phyloP scores from a whole-genome alignment of 1,140 invertebrate species.

The Drosophila guanche region DNA sequence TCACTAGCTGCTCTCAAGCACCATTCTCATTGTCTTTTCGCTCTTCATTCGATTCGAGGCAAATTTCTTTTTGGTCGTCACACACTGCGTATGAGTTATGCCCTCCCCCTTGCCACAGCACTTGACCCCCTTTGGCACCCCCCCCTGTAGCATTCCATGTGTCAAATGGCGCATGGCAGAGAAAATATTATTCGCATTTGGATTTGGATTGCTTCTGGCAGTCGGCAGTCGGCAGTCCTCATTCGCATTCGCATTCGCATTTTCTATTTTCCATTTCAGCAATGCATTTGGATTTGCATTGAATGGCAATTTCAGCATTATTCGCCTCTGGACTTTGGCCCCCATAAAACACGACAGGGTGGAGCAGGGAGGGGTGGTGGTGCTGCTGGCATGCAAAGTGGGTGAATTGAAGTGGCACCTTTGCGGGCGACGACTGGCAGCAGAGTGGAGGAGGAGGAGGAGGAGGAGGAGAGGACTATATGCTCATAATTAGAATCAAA shows the following conservation, averaged over 20 bases:
- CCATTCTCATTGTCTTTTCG: constrained; percentile 11
- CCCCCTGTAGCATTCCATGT: constrained; percentile 47
- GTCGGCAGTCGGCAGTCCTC: not conserved
- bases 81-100: constrained; percentile 78
- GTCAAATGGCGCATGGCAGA: constrained; percentile 73
- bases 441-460: too few relatives aligned
- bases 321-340: constrained; percentile 70
- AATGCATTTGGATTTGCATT: constrained; percentile 45
- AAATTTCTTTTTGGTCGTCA: constrained; percentile 52
- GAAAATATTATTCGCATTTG: constrained; percentile 63
- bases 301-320: constrained; percentile 64
- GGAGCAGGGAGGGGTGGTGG: not conserved
- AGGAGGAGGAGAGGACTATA: constrained; percentile 11
- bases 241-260: constrained; percentile 43
- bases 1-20: too few relatives aligned
- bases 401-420: constrained; percentile 58
- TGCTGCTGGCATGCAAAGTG: constrained; percentile 19
- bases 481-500: constrained; percentile 47
- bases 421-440: constrained; percentile 4
- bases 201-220: constrained; percentile 37
- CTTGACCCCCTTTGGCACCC: not conserved
- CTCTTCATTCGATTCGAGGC: constrained; percentile 7
- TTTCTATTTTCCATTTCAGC: constrained; percentile 11
- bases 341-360: constrained; percentile 39
- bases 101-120: constrained; percentile 8